Conservation (phyloP, 2,797 vertebrate species). For the Acipenser ruthenus region DNA sequence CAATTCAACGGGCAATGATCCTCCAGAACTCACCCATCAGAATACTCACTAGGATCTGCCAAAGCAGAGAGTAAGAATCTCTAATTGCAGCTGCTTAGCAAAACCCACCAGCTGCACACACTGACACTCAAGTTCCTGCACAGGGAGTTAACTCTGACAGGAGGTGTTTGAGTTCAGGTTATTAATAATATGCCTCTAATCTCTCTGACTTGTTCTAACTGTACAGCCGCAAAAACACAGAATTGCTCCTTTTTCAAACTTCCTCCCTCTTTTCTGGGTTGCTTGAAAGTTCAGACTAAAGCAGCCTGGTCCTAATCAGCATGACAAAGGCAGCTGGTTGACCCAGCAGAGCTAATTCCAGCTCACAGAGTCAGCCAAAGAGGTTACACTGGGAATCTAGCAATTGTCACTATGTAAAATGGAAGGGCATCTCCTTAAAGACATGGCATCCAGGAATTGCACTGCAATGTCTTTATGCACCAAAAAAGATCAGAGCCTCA, state of each 20-base stretch:
- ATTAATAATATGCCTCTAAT: slow-evolving; percentile 28
- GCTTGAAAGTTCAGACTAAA: background rate
- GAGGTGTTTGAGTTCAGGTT: slow-evolving; percentile 22
- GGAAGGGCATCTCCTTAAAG: slow-evolving; percentile 12
- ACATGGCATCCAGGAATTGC: background rate
- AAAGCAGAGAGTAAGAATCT: slow-evolving; percentile 33
- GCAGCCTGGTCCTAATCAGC: slow-evolving; percentile 27
- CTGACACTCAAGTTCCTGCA: slow-evolving; percentile 33
- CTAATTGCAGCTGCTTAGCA: slow-evolving; percentile 46
- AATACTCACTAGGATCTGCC: slow-evolving; percentile 7
- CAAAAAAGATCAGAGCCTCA: background rate
- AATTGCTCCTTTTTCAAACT: background rate
- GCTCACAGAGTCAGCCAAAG: slow-evolving; percentile 29
- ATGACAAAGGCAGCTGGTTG: slow-evolving; percentile 43
- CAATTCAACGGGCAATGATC: slow-evolving; percentile 48
- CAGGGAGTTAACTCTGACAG: slow-evolving; percentile 16
- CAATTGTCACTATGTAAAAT: slow-evolving; percentile 14
- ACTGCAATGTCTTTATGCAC: background rate
- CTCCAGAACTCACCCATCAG: slow-evolving; percentile 45
- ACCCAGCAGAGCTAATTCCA: slow-evolving; percentile 18
- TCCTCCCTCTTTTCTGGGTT: slow-evolving; percentile 14
- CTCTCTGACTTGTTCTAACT: slow-evolving; percentile 16
- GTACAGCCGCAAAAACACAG: background rate
- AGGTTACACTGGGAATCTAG: slow-evolving; percentile 18
- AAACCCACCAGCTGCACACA: slow-evolving; percentile 43